Evolutionary conservation across 2,888 invertebrate genomes (phyloP).

Genomic region (Prosopocoilus inquinatus): DNA sequence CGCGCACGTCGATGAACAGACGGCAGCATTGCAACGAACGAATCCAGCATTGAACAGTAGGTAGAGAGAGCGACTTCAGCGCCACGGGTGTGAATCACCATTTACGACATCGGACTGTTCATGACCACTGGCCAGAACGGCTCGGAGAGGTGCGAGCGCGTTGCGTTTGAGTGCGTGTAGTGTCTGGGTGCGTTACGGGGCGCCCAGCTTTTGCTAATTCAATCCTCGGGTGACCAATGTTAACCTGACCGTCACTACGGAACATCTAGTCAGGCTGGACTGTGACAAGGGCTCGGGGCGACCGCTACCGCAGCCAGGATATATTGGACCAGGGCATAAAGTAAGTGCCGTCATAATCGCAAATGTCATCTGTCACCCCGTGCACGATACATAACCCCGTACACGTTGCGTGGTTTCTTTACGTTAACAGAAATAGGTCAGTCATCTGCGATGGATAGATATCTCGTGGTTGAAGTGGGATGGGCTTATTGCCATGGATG

Average conservation of each 20-base stretch:
- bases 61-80: constrained; percentile 21
- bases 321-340: constrained; percentile 50
- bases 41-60: constrained; percentile 32
- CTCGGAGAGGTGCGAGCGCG: constrained; percentile 47
- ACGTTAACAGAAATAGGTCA: constrained; percentile 26
- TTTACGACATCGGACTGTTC: constrained; percentile 38
- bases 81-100: constrained; percentile 34
- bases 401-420: constrained; percentile 3
- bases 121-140: constrained; percentile 47
- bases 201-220: constrained; percentile 44
- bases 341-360: constrained; percentile 39
- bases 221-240: constrained; percentile 47
- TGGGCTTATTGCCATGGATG: constrained; percentile 21
- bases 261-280: constrained; percentile 46
- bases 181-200: constrained; percentile 48
- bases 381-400: not conserved
- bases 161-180: constrained; percentile 48
- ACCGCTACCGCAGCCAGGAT: constrained; percentile 50
- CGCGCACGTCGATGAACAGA: constrained; percentile 30
- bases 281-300: constrained; percentile 48
- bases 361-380: constrained; percentile 4
- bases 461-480: constrained; percentile 22
- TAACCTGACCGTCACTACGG: constrained; percentile 50
- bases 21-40: constrained; percentile 24
- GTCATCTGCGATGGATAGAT: constrained; percentile 8